Evolutionary conservation across 2,888 invertebrate species (phyloP).

Genomic region (Pseudococcus longispinus): DNA sequence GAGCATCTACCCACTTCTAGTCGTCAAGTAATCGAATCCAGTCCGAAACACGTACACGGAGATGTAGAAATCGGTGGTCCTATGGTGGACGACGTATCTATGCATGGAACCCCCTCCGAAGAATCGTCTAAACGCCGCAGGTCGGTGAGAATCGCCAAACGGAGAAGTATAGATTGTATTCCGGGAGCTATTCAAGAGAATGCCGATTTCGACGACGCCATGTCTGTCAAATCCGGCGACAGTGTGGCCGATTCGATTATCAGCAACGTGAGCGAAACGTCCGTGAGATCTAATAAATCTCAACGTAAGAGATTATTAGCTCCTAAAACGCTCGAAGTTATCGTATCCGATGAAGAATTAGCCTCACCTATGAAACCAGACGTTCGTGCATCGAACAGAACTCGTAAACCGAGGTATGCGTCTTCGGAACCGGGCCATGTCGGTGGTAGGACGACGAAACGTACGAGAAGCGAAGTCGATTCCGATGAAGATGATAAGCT

Average conservation of each 20-base stretch:
- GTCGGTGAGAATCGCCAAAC: conserved; percentile 38
- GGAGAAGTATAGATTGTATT: conserved; percentile 33
- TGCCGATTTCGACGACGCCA: neutral
- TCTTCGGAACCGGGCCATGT: conserved; percentile 17
- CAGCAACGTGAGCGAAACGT: conserved; percentile 23
- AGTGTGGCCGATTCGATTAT: conserved; percentile 33
- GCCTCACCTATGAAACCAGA: neutral
- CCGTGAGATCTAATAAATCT: neutral
- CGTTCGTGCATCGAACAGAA: neutral
- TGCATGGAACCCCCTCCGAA: neutral
- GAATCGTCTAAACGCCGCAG: neutral
- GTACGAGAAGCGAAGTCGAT: neutral
- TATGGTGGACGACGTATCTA: too few relatives aligned
- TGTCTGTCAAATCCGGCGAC: conserved; percentile 36
- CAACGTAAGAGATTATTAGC: neutral
- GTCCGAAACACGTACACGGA: neutral
- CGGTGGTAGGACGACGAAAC: neutral
- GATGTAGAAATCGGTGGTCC: neutral
- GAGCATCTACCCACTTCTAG: neutral
- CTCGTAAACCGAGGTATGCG: conserved; percentile 1
- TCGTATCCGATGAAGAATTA: conserved; percentile 45
- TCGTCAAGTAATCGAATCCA: neutral
- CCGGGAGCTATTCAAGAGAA: neutral
- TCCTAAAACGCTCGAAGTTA: conserved; percentile 6
- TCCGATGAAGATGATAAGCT: conserved; percentile 1